Conservation (phyloP, 2,888 invertebrate genomes). For the Sericinus montela region DNA sequence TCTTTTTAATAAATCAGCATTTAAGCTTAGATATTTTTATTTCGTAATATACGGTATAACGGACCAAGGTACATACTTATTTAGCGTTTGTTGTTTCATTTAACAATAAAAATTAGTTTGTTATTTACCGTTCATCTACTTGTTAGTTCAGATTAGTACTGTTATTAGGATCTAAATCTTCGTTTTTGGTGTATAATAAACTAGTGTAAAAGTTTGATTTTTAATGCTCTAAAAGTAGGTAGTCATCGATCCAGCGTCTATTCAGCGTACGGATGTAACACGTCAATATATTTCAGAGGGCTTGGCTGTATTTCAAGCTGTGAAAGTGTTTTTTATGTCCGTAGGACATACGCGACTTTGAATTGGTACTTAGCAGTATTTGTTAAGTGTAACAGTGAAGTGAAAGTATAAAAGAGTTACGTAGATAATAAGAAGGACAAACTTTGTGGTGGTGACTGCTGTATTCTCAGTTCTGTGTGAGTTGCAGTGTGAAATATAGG, state of each 20-base stretch:
- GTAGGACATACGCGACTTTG: neutral
- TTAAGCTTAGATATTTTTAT: conserved; percentile 62
- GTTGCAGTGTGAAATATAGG: conserved; percentile 31
- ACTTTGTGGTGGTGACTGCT: conserved; percentile 31
- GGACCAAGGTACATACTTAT: conserved; percentile 86
- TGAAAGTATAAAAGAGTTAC: conserved; percentile 13
- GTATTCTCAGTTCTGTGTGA: conserved; percentile 32
- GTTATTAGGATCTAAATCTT: conserved; percentile 48
- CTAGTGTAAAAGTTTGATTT: conserved; percentile 29
- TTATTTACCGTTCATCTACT: conserved; percentile 68
- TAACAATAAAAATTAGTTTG: conserved; percentile 56
- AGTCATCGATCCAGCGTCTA: conserved; percentile 65
- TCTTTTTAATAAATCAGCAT: conserved; percentile 56
- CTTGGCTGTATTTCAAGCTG: conserved; percentile 63
- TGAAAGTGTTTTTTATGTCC: conserved; percentile 56
- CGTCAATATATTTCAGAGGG: conserved; percentile 74
- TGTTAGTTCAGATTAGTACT: conserved; percentile 52
- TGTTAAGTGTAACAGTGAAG: conserved; percentile 16
- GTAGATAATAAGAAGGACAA: conserved; percentile 35
- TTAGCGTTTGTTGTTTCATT: conserved; percentile 57
- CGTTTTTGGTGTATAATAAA: conserved; percentile 26
- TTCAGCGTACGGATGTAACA: conserved; percentile 72
- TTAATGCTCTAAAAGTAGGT: conserved; percentile 35
- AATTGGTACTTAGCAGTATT: neutral
- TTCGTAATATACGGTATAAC: conserved; percentile 83